Evolutionary conservation across 2,888 invertebrate species (phyloP).

Genomic region (Hemicrepidius hirtus): DNA sequence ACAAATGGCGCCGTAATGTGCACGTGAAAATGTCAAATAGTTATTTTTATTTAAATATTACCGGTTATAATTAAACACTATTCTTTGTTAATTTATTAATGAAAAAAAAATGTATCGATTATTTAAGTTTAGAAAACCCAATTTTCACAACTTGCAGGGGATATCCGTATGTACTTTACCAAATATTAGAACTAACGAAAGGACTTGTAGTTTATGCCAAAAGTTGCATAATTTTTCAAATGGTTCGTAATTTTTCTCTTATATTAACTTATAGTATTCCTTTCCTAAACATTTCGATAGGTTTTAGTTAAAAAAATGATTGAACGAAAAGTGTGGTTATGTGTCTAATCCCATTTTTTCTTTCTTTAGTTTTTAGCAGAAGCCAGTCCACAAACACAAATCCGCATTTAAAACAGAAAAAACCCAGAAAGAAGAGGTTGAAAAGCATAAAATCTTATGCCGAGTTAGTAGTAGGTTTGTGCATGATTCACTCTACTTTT

Average conservation of each 20-base stretch:
- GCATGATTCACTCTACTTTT: neutral
- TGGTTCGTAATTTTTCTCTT: conserved; percentile 54
- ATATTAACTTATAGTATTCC: conserved; percentile 11
- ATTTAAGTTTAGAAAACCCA: conserved; percentile 61
- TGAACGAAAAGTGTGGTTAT: conserved; percentile 6
- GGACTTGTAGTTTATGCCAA: conserved; percentile 66
- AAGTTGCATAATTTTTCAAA: conserved; percentile 60
- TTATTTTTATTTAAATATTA: conserved; percentile 7
- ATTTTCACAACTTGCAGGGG: conserved; percentile 60
- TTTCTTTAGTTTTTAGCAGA: conserved; percentile 46
- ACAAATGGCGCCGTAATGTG: conserved; percentile 15
- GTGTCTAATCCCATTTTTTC: neutral
- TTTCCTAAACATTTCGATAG: too few species aligned
- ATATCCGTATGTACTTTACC: conserved; percentile 60
- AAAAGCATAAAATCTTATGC: conserved; percentile 58
- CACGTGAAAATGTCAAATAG: conserved; percentile 27
- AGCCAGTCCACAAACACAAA: conserved; percentile 64
- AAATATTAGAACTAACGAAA: conserved; percentile 49
- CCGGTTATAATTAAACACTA: conserved; percentile 1
- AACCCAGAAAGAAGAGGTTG: conserved; percentile 58
- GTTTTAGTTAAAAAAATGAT: too few species aligned
- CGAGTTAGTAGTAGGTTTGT: conserved; percentile 62
- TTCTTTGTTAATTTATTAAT: conserved; percentile 17
- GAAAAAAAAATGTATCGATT: conserved; percentile 63
- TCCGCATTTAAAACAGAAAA: conserved; percentile 59